Conservation (phyloP, 2,888 invertebrate species). For the Leptothorax acervorum region DNA sequence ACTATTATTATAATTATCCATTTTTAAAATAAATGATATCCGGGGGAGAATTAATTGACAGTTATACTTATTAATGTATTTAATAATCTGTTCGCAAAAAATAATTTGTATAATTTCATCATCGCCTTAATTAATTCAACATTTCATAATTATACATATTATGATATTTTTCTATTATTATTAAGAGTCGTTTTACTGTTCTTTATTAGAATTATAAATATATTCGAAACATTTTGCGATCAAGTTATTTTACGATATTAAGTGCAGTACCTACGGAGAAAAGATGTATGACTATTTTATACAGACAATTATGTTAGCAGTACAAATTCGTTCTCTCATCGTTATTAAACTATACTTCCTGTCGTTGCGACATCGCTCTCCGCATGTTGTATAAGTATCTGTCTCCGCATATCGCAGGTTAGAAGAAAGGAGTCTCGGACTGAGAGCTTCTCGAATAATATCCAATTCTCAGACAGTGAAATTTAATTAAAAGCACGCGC, state of each 20-base stretch:
- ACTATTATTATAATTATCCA: background rate
- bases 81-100: background rate
- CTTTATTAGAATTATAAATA: background rate
- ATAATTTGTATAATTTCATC: background rate
- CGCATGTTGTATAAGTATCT: constrained; percentile 13
- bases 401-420: constrained; percentile 63
- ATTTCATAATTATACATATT: background rate
- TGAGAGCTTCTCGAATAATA: constrained; percentile 63
- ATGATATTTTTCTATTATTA: background rate
- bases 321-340: constrained; percentile 7
- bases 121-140: background rate
- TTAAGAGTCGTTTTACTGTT: background rate
- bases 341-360: background rate
- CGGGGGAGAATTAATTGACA: background rate
- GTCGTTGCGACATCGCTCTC: background rate
- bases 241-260: constrained; percentile 1
- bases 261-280: background rate
- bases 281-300: background rate
- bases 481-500: constrained; percentile 85
- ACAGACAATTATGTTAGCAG: background rate
- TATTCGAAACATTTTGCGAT: background rate
- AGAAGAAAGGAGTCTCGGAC: constrained; percentile 77
- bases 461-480: constrained; percentile 79
- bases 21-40: background rate
- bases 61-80: background rate